Evolutionary conservation across 1,140 invertebrate species (phyloP), one percentile per base, ranked within the genome.

Genomic region (Hesperophylax magnus): DNA sequence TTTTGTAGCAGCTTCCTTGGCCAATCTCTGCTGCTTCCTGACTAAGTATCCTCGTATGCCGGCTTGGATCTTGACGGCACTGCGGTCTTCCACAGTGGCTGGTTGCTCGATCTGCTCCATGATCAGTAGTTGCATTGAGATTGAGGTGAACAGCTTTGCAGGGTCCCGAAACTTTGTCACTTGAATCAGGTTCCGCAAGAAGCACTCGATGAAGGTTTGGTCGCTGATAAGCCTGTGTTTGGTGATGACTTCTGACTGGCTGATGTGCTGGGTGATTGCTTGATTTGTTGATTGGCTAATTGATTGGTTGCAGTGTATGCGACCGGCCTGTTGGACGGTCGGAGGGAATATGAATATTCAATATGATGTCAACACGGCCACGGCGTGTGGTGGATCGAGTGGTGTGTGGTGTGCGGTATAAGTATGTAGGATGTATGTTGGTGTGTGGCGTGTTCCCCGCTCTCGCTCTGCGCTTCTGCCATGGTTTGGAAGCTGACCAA

Each of bases 61-160:
- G 0, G 94, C 94, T 86, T 96, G 95, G 80, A 96, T 96, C 87
- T 94, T 95, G 1, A 93, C 93, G 0, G 94, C 94, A 27, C 93
- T 93, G 67, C 91, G 91, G 84, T 94, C 92, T 84, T 92, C 91
- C 24, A 92, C 82, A 22, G 84, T 80, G 7, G 81, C 54, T n/a
- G 72, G 47, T 63, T 75, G 47, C 18, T 69, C 69, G 22, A 71
- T 20, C 2, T 24, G 67, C 18, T 83, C 77, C 79, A 79, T 82
- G 71, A 22, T 77, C 8, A 74, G 47, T 24, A 74, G 47, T 24
- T 65, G 54, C 65, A 56, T 71, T 14, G 60, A 31, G 9, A 58
- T 22, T 58, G 56, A 22, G 56, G 20, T 7, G n/a, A 58, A 58
- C 20, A 22, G 20, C n/a, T 18, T 58, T 22, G n/a, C 56, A 7